Base-by-base conservation (phyloP, 2,888 invertebrate genomes). In the Cremastobaeus sp. region DNA sequence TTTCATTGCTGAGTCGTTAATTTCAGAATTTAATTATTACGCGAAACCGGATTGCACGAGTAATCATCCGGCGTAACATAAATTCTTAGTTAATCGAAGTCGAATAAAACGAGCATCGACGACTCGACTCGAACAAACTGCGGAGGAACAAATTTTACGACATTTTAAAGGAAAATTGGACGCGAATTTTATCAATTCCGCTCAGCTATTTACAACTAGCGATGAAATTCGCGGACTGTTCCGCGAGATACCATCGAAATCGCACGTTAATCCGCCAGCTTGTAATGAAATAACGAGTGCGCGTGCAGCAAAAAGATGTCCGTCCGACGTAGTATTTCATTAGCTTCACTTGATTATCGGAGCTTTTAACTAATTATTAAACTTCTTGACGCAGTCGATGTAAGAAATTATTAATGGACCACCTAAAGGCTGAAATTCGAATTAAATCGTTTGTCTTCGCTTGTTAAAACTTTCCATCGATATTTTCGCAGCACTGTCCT, bases 21-120 rank as follows among this genome's bases (percentile, higher is more conserved):
- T 59, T 68, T 59, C 45, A 59, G 52, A 59, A 59, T 68, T 68
- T 68, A 59, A 59, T 68, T 68, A 68, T 68, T 68, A 59, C 68
- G 45, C 18, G 43, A 68, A 68, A 68, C 68, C 68, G 68, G 68
- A 68, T 68, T 68, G 68, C 41, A 41, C 48, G 34, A 57, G 66
- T 34, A 66, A 66, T 66, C 55, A 32, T 54, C 14, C 55, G 18
- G 34, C 45, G 54, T 64, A 64, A 54, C 66, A 57, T 66, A 66
- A 66, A 66, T 66, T 66, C 55, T 48, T 55, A 12, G 66, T 57
- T 57, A 57, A 66, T 66, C 66, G 55, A 66, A 66, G 30, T 55
- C 20, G 25, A 66, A 48, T 55, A 32, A 66, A 66, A 55, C 39
- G 48, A 54, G n/a, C 18, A 9, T 6, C n/a, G 54, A 30, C 45